These are phyloP conservation scores for Oscheius sp. DNA, from an alignment of 2,888 invertebrate genomes.

Conservation along the genomic window DNA sequence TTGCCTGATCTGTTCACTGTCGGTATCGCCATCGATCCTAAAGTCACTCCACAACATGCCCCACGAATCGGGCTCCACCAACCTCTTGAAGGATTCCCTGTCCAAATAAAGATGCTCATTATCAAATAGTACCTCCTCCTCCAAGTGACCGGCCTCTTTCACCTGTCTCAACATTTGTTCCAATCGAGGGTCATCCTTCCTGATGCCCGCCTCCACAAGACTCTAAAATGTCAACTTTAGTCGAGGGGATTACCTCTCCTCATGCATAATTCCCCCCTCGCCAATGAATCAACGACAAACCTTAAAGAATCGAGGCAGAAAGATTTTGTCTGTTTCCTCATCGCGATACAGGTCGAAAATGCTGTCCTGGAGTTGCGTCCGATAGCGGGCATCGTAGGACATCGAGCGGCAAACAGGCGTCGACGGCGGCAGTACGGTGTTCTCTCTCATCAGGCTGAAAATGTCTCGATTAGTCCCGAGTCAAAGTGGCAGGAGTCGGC, in stretches of 20 bases:
- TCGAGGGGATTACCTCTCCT: constrained; percentile 15
- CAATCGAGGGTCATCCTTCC: constrained; percentile 62
- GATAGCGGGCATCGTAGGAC: constrained; percentile 37
- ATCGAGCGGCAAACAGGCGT: constrained; percentile 21
- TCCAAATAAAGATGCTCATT: constrained; percentile 56
- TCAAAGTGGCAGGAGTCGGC: background rate
- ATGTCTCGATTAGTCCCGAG: background rate
- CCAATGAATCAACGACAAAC: constrained; percentile 31
- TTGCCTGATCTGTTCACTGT: background rate
- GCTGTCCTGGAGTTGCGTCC: constrained; percentile 47
- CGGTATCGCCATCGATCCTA: background rate
- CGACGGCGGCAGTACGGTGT: constrained; percentile 20
- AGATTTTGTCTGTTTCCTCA: constrained; percentile 58
- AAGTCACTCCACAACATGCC: background rate
- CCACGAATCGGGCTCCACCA: background rate
- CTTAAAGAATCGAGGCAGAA: constrained; percentile 61
- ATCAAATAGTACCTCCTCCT: constrained; percentile 52
- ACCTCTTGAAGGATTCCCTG: constrained; percentile 59
- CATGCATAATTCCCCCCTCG: constrained; percentile 20
- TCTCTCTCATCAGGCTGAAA: constrained; percentile 38
- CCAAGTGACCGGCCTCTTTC: constrained; percentile 53
- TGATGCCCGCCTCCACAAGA: constrained; percentile 58
- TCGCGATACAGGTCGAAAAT: constrained; percentile 64
- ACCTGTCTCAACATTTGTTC: constrained; percentile 55
- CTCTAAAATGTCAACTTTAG: constrained; percentile 40